Conservation (phyloP, 2,888 invertebrate species). For the Andrena minutula region DNA sequence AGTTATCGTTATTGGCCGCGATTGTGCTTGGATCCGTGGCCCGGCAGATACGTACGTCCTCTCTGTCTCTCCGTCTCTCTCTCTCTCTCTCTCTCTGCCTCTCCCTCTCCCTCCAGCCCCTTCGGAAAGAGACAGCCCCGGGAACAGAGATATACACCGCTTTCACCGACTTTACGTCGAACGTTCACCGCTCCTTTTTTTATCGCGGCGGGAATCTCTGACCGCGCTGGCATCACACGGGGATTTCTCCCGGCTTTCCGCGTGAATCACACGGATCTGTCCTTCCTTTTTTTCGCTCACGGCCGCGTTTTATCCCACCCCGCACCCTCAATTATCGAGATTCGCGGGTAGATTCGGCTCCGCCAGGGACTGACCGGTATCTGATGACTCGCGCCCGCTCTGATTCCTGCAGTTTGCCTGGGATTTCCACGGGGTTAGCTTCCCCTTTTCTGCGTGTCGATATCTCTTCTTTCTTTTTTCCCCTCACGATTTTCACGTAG, state of each 20-base stretch:
- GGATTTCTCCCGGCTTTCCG: slow-evolving; percentile 65
- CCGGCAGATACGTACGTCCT: slow-evolving; percentile 14
- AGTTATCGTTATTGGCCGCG: slow-evolving; percentile 70
- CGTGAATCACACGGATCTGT: slow-evolving; percentile 46
- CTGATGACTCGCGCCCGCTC: slow-evolving; percentile 33
- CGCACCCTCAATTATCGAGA: slow-evolving; percentile 61
- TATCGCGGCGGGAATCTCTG: slow-evolving; percentile 61
- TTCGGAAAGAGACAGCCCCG: slow-evolving; percentile 9
- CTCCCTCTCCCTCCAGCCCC: neutral
- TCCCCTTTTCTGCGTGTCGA: neutral
- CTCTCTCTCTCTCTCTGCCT: neutral
- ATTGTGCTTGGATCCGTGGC: slow-evolving; percentile 51
- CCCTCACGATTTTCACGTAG: too few relatives aligned
- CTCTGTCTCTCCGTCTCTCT: neutral
- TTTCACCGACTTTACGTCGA: slow-evolving; percentile 38
- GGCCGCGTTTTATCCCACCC: slow-evolving; percentile 11
- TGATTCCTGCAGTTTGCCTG: slow-evolving; percentile 18
- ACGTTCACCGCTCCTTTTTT: slow-evolving; percentile 25
- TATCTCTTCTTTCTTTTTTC: neutral
- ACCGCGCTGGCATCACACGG: slow-evolving; percentile 27
- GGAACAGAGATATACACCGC: slow-evolving; percentile 32
- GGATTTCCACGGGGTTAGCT: slow-evolving; percentile 31
- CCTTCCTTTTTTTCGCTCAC: slow-evolving; percentile 12
- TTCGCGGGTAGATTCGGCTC: slow-evolving; percentile 49
- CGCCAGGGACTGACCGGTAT: slow-evolving; percentile 41